Conservation (phyloP, 2,113 vertebrate genomes). For the Pungitius pungitius region DNA sequence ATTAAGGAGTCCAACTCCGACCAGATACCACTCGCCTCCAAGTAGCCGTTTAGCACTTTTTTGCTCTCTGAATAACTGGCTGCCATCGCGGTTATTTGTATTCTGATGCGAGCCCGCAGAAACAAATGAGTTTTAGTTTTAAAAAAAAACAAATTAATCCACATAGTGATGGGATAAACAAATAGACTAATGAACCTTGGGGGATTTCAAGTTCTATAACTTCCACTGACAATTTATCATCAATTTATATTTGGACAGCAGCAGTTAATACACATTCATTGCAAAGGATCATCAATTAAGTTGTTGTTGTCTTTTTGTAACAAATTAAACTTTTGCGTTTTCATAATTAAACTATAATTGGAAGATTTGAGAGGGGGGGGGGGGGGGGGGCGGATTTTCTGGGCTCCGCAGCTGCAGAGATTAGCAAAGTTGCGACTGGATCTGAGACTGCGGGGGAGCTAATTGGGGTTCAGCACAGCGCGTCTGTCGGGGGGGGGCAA, state of each 20-base stretch:
- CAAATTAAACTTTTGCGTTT: constrained; percentile 52
- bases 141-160: constrained; percentile 18
- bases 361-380: constrained; percentile 26
- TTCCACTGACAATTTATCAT: constrained; percentile 32
- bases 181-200: constrained; percentile 21
- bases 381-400: constrained; percentile 9
- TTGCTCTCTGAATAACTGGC: not conserved
- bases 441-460: constrained; percentile 29
- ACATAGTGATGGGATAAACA: constrained; percentile 1
- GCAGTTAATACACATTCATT: constrained; percentile 58
- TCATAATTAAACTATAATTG: constrained; percentile 52
- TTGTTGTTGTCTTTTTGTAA: constrained; percentile 10
- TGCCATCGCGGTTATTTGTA: not conserved
- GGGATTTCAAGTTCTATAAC: constrained; percentile 15
- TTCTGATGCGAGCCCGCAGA: constrained; percentile 19
- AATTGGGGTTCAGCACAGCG: constrained; percentile 56
- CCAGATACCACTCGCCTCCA: constrained; percentile 36
- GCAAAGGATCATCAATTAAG: constrained; percentile 6
- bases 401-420: constrained; percentile 51
- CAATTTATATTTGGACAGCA: constrained; percentile 33
- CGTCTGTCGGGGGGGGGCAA: constrained; percentile 44
- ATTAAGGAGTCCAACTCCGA: constrained; percentile 71
- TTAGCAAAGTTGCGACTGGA: constrained; percentile 52
- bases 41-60: constrained; percentile 23
- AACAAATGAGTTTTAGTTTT: constrained; percentile 26